These are phyloP conservation scores for Pecten maximus DNA, from an alignment of 2,888 invertebrate species.

Conservation along the genomic window DNA sequence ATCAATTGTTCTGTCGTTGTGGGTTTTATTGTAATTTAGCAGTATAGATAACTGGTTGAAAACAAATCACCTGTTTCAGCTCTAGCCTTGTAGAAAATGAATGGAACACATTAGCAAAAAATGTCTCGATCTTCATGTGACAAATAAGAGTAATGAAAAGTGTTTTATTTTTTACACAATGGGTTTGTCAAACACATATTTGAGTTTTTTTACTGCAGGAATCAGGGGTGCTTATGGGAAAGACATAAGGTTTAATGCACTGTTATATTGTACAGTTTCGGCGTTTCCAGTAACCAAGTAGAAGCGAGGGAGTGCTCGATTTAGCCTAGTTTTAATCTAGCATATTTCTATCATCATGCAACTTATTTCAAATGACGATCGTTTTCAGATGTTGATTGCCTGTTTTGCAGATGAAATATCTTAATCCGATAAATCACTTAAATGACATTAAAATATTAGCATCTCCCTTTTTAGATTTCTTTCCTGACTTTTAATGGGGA, in stretches of 20 bases:
- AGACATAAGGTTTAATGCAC: background rate
- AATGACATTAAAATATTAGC: background rate
- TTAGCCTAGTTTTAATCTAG: background rate
- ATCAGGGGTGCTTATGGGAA: background rate
- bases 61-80: background rate
- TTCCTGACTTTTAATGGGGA: no score
- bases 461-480: no score
- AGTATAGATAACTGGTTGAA: background rate
- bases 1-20: slow-evolving; percentile 17
- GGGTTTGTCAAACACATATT: background rate
- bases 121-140: slow-evolving; percentile 9
- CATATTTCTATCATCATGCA: background rate
- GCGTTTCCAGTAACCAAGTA: background rate
- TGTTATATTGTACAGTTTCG: background rate
- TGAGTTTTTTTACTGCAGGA: background rate
- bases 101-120: slow-evolving; percentile 20
- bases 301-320: background rate
- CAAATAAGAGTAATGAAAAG: slow-evolving; percentile 32
- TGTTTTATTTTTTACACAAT: background rate
- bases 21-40: slow-evolving; percentile 14
- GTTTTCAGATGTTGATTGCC: background rate
- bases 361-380: background rate
- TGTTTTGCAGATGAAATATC: background rate
- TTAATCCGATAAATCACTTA: background rate
- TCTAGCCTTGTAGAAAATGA: slow-evolving; percentile 27